Base-by-base conservation (phyloP, 2,888 invertebrate species). In the Micoletzkya japonica region DNA sequence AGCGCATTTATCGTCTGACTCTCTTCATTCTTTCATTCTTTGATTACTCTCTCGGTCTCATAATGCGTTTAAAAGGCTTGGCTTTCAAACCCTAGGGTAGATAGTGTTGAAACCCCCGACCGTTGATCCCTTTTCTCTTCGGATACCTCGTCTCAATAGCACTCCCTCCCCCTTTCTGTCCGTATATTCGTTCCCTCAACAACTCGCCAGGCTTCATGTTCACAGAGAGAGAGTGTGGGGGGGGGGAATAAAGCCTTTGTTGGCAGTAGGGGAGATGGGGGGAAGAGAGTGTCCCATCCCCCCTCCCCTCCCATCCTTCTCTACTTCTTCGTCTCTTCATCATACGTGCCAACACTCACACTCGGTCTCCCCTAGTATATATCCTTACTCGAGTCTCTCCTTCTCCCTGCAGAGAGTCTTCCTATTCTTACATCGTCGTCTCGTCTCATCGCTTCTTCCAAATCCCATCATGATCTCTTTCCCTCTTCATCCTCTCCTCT, bases 381-480 rank as follows among this genome's bases (percentile, higher is more conserved):
- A 58, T 32, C 49, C 24, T 63, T 37, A 26, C 68, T 28, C 68
- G 20, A 49, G 39, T 72, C 54, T 64, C 44, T 36, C 70, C 44
- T 59, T 20, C 26, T 59, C 26, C 37, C 36, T 17, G 20, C 37
- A 20, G 59, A 37, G 32, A 34, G 14, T 59, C 24, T 59, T 32
- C 26, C 36, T 36, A 37, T 37, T 59, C 30, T 44, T 44, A 14
- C 49, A 20, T 20, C 20, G 14, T 44, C 20, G 14, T 44, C 20
- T 20, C 20, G 14, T 37, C 2, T 59, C 59, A 26, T 39, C 28
- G 26, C 37, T 59, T 59, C 59, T 30, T n/a, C 24, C 59, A 36
- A 36, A n/a, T 39, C 39, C 37, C 26, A 36, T 59, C 49, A 17
- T 44, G 14, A 14, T 44, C 37, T 59, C 26, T 37, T 59, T 30